These are phyloP conservation scores for Girardinichthys multiradiatus DNA, from an alignment of 2,113 vertebrate genomes.

Conservation along the genomic window DNA sequence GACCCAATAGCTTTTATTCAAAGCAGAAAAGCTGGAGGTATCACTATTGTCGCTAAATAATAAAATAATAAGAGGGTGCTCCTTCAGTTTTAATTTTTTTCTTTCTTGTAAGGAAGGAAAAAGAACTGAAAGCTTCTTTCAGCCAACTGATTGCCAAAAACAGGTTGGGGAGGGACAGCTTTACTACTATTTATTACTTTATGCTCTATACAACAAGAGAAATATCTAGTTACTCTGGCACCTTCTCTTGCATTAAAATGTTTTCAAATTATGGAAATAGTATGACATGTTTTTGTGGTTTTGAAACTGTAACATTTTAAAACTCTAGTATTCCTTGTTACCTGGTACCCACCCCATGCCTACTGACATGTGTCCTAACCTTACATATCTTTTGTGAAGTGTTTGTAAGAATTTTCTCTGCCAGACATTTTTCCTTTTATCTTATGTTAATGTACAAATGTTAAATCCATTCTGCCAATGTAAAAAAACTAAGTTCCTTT, in stretches of 20 bases:
- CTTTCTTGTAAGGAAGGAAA: background rate
- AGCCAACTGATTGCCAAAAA: background rate
- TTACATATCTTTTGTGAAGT: background rate
- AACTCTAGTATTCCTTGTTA: background rate
- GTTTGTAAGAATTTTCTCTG: background rate
- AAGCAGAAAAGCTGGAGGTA: background rate
- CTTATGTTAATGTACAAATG: constrained; percentile 9
- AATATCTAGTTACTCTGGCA: background rate
- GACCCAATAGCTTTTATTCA: background rate
- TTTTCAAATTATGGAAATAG: background rate
- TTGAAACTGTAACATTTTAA: background rate
- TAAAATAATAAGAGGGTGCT: background rate
- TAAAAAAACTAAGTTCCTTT: constrained; percentile 22
- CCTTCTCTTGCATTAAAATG: background rate
- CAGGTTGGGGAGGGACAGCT: background rate
- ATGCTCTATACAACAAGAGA: background rate
- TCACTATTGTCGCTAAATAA: background rate
- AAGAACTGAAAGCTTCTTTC: background rate
- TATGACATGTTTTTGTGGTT: background rate
- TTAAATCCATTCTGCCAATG: constrained; percentile 40
- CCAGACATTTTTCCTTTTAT: constrained; percentile 4
- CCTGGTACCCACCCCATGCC: background rate
- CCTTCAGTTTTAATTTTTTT: background rate
- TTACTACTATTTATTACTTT: background rate
- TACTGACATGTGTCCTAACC: background rate